Evolutionary conservation across 2,888 invertebrate genomes (phyloP).

Genomic region (Physocephala rufipes): DNA sequence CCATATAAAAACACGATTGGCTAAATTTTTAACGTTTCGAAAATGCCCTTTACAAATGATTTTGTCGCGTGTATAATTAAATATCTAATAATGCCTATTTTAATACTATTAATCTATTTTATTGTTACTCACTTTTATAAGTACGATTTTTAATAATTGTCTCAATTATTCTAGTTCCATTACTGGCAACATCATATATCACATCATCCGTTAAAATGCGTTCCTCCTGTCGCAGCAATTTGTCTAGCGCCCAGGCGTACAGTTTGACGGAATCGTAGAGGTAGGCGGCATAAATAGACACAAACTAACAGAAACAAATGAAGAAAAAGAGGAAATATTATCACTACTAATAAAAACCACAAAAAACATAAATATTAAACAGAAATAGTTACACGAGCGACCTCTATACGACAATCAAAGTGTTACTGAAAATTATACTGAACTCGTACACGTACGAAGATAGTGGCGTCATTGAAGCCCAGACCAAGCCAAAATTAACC

Average conservation of each 20-base stretch:
- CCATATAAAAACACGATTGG: no score
- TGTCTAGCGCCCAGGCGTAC: constrained; percentile 87
- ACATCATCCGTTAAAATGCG: constrained; percentile 71
- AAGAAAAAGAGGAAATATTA: not conserved
- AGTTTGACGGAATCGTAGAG: constrained; percentile 93
- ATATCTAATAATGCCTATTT: no score
- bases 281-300: constrained; percentile 92
- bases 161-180: constrained; percentile 88
- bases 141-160: constrained; percentile 85
- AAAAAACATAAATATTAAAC: constrained; percentile 3
- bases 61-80: no score
- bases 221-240: constrained; percentile 72
- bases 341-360: not conserved
- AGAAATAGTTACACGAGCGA: constrained; percentile 7
- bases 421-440: no score
- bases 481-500: no score
- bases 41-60: no score
- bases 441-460: no score
- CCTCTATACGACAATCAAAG: no score
- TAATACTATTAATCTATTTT: not conserved
- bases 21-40: no score
- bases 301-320: constrained; percentile 72
- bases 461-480: no score
- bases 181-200: constrained; percentile 76
- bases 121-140: constrained; percentile 80